Base-by-base conservation (phyloP, 2,797 vertebrate species). In the Aldrovandia affinis region DNA sequence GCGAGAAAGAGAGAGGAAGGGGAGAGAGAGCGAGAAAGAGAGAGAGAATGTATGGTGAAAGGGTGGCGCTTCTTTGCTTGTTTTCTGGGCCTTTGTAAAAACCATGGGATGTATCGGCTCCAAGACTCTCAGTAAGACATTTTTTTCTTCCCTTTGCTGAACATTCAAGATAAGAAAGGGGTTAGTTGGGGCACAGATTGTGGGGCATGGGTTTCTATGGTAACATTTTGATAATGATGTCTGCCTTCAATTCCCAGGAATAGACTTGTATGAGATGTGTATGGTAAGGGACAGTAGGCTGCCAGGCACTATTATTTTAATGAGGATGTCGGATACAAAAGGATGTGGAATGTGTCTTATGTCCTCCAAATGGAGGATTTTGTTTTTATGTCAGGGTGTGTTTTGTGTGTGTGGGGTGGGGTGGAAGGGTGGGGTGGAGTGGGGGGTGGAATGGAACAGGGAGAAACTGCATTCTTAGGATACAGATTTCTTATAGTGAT, bases 31-130 rank as follows among this genome's bases (percentile, higher is more conserved):
- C 52, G 22, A 65, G 70, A 5, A 44, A 79, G 68, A 77, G 87
- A 85, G 85, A 85, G 83, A 88, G 86, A 83, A 95, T 94, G 93
- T 88, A 89, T 90, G 87, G 90, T 91, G 92, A 88, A 92, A 91
- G 89, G 89, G 92, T 92, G 91, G 92, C 92, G 90, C 88, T 91
- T 90, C 85, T 86, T 91, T 89, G 88, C 80, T 90, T 90, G 90
- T 93, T 90, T 89, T 4, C 84, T 88, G 89, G 89, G 92, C 92
- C 90, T 90, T 89, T 89, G 85, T 95, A 91, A 93, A 91, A 93
- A 93, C 83, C 93, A 96, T 96, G 95, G 95, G 95, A 93, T 96
- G 95, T 89, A 95, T 96, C 44, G 94, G 95, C 93, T 96, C 95
- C 94, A 92, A 94, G 89, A 94, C 93, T 28, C 95, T 96, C 92